Percentiles rank a stretch among this genome's conserved stretches.
These are phyloP conservation scores for Tursiops truncatus DNA, from an alignment of 2,113 vertebrate species.

Conservation along the genomic window DNA sequence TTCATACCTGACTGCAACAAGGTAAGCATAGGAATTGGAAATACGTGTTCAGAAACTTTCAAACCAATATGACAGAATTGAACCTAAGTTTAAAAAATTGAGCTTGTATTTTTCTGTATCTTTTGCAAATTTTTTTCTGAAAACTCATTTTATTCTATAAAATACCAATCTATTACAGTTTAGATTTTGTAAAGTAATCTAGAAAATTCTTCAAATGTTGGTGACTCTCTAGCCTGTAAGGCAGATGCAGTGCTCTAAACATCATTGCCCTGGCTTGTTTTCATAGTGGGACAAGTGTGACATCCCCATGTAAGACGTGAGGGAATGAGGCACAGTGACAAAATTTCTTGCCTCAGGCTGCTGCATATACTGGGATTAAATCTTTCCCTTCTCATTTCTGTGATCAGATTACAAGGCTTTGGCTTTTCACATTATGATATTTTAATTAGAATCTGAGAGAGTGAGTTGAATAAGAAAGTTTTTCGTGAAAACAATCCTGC, in stretches of 20 bases:
- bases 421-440: neutral
- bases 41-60: neutral
- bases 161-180: neutral
- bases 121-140: neutral
- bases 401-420: neutral
- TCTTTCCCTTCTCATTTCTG: neutral
- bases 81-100: neutral
- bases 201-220: neutral
- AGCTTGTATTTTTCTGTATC: neutral
- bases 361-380: neutral
- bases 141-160: neutral
- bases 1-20: neutral
- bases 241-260: neutral
- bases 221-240: neutral
- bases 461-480: neutral
- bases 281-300: neutral
- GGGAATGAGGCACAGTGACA: neutral
- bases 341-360: conserved; percentile 13
- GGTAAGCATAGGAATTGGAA: neutral
- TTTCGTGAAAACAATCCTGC: neutral
- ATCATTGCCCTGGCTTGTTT: neutral
- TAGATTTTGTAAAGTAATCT: neutral
- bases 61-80: neutral
- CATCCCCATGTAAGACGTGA: neutral
- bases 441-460: conserved; percentile 54